These are phyloP conservation scores for Psilopogon haemacephalus DNA, from an alignment of 2,113 vertebrate genomes.

Conservation along the genomic window DNA sequence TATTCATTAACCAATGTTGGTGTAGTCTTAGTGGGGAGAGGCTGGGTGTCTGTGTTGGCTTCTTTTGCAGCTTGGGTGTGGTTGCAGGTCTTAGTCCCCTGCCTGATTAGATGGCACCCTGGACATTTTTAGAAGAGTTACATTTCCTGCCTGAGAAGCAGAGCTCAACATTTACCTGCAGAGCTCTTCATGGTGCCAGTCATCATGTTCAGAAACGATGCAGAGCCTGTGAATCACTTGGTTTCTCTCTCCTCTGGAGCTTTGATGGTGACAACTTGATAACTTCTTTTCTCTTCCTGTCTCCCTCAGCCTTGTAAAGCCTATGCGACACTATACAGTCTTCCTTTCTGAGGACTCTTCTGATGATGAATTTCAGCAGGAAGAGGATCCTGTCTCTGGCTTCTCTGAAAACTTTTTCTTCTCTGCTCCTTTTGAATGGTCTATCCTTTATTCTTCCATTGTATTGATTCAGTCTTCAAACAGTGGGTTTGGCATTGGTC, in stretches of 20 bases:
- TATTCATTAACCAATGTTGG: not conserved
- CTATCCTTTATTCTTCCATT: constrained; percentile 77
- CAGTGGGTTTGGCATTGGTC: not conserved
- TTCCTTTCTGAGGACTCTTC: constrained; percentile 98
- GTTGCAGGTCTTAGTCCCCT: accelerated
- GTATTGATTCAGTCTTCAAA: not conserved
- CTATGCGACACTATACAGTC: constrained; percentile 94
- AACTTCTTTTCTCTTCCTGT: constrained; percentile 72
- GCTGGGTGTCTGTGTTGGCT: not conserved
- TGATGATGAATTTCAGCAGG: constrained; percentile 90
- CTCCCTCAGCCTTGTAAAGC: constrained; percentile 85
- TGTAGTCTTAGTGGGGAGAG: not conserved
- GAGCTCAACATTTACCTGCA: not conserved
- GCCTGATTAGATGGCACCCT: accelerated
- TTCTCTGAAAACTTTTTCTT: constrained; percentile 96
- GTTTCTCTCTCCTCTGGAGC: constrained; percentile 3
- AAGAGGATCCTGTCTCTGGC: constrained; percentile 85
- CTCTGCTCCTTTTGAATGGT: constrained; percentile 97
- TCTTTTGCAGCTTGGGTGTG: not conserved
- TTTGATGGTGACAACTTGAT: not conserved
- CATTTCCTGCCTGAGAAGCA: not conserved
- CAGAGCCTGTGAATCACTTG: not conserved
- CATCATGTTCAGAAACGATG: not conserved
- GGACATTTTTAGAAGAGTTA: not conserved
- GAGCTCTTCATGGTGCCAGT: not conserved